Base-by-base conservation (phyloP, 2,113 vertebrate genomes). In the Anser cygnoides region DNA sequence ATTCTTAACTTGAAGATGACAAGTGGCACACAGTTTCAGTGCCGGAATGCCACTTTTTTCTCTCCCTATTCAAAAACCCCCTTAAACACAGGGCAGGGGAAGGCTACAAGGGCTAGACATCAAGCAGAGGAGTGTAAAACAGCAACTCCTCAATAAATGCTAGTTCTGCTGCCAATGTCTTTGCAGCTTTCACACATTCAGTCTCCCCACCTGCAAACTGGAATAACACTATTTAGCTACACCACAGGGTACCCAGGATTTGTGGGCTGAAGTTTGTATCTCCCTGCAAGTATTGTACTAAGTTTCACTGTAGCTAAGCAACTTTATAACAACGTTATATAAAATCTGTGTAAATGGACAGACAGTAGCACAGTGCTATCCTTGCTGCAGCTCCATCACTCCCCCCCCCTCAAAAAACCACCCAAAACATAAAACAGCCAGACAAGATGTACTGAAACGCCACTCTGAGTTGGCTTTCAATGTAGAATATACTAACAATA, bases 291-390 rank as follows among this genome's bases (percentile, higher is more conserved):
- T n/a, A 79, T 28, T 66, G 68, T 66, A 94, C 23, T 18, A 65
- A 63, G 77, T 46, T 90, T 84, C 66, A n/a, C 90, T 17, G 73
- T 68, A 94, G 81, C 89, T 95, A 87, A 89, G 89, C 91, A 93
- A 93, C 77, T 87, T 77, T 33, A 6, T 65, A 33, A 82, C 4
- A 39, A 63, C 86, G 65, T 94, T 59, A 55, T 8, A 94, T 13
- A 91, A 59, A 91, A 89, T 76, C 57, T 70, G 61, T 15, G 52
- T 49, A 81, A 88, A 43, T 2, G 8, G 49, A 57, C 63, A 92
- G 88, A 44, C 14, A 87, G 88, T 10, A 73, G 68, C 76, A 59
- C 39, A 35, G 70, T 6, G 29, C 41, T 74, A n/a, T 22, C 35
- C 19, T 35, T 31, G 31, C 77, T 75, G 49, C 67, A 71, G 82